Evolutionary conservation across 2,888 invertebrate species (phyloP).

Genomic region (Coelinius sp.): DNA sequence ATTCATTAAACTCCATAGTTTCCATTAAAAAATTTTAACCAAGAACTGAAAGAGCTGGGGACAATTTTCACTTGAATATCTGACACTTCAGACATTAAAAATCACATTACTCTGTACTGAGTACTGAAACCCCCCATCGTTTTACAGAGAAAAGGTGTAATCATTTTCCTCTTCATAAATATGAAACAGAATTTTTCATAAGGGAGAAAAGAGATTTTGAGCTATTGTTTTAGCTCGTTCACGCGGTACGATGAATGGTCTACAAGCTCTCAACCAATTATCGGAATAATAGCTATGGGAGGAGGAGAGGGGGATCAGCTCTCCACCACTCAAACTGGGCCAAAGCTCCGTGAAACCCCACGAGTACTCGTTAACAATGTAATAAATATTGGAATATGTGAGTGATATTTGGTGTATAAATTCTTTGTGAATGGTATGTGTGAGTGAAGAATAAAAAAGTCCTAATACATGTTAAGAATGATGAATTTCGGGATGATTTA

Average conservation of each 20-base stretch:
- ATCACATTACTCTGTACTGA: not conserved
- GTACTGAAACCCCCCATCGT: not conserved
- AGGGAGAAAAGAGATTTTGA: slow-evolving; percentile 9
- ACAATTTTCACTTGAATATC: not conserved
- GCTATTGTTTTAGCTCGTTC: slow-evolving; percentile 41
- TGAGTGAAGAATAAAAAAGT: not conserved
- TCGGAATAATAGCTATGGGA: slow-evolving; percentile 42
- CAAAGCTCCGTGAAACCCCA: slow-evolving; percentile 31
- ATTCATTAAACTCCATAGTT: not conserved
- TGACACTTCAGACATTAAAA: not conserved
- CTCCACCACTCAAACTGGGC: slow-evolving; percentile 20
- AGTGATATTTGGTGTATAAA: slow-evolving; percentile 42
- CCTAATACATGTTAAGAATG: not conserved
- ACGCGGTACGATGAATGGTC: slow-evolving; percentile 42
- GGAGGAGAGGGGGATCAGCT: slow-evolving; percentile 28
- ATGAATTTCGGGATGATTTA: not conserved
- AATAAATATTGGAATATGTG: slow-evolving; percentile 44
- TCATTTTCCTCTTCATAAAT: slow-evolving; percentile 30
- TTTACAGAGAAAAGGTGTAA: not conserved
- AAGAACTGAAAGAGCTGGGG: too few species aligned
- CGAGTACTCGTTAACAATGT: slow-evolving; percentile 45
- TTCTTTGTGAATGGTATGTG: not conserved
- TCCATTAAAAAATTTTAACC: too few species aligned
- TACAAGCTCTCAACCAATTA: slow-evolving; percentile 43
- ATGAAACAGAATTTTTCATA: not conserved